These are phyloP conservation scores for Aleiodes alternator DNA, from an alignment of 2,888 invertebrate species.

Conservation along the genomic window DNA sequence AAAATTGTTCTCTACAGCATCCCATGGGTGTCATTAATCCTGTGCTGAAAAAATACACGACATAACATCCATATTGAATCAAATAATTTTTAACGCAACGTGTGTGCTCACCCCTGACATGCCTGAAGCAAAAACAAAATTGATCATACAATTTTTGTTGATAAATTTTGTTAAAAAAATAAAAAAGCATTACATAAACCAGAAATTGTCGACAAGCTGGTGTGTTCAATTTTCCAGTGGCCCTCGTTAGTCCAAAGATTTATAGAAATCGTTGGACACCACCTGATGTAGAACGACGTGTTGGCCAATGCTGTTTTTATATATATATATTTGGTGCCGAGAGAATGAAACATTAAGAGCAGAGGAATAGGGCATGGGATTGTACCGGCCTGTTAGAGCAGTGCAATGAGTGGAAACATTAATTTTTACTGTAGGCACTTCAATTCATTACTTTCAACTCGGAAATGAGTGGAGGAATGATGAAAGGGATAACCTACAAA, in stretches of 20 bases:
- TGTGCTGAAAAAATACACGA: conserved; percentile 3
- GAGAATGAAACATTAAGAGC: conserved; percentile 45
- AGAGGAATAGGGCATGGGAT: conserved; percentile 21
- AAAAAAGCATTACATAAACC: conserved; percentile 21
- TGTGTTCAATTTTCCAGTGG: conserved; percentile 28
- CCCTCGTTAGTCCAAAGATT: conserved; percentile 22
- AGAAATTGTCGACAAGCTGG: conserved; percentile 48
- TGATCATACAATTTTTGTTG: conserved; percentile 18
- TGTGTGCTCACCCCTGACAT: not conserved
- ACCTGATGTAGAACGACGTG: conserved; percentile 27
- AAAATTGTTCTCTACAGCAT: not conserved
- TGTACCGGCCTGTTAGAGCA: no score
- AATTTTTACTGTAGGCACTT: no score
- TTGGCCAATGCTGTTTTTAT: conserved; percentile 49
- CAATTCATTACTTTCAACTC: no score
- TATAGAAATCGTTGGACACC: conserved; percentile 25
- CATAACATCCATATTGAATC: conserved; percentile 6
- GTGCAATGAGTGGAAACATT: no score
- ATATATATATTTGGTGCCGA: conserved; percentile 51
- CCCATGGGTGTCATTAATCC: conserved; percentile 20
- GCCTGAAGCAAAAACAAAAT: conserved; percentile 12
- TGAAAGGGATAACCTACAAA: no score
- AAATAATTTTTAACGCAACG: conserved; percentile 32
- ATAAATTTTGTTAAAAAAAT: conserved; percentile 7
- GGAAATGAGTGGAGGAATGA: no score